Base-by-base conservation (phyloP, 2,888 invertebrate genomes). In the Cylloceria caligata region DNA sequence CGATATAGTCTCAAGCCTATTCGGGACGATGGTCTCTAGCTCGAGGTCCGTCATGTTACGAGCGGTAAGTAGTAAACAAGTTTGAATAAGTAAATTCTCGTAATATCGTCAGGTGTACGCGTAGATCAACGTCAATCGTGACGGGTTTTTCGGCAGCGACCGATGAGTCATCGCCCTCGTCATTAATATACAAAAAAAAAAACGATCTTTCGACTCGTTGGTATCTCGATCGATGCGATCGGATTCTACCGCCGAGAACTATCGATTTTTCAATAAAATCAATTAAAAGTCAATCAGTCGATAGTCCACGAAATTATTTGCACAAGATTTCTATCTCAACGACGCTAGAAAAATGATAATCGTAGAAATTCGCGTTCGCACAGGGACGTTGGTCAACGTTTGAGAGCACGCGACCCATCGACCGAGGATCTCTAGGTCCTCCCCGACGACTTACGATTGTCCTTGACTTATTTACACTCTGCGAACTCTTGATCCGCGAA, bases 1-100 rank as follows among this genome's bases (percentile, higher is more conserved):
- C 42, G 82, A 55, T 73, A 78, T 55, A 60, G 72, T 42, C 64
- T 45, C n/a, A 82, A 79, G 60, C 81, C 81, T 3, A 47, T 52
- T 24, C 79, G 82, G 13, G 82, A 82, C 47, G 82, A 82, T 72
- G 82, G 82, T 52, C 82, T 79, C 72, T 82, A 79, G 74, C 36
- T 52, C 9, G 16, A 39, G 19, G n/a, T 16, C 11, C 19, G 5
- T 39, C n/a, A 62, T 49, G 9, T 16, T 67, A 27, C 71, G 78
- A 49, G 39, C 75, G 67, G 82, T 82, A 13, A 82, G 82, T 82
- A 79, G 82, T 82, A 74, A 79, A 79, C 68, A 52, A 34, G 3
- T 21, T 49, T 9, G 13, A 34, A 21, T 36, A 21, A 13, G 24
- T 24, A 11, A 11, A 47, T n/a, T n/a, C 27, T 21, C 30, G 16